Evolutionary conservation across 2,888 invertebrate species (phyloP).

Genomic region (Neoascia interrupta): DNA sequence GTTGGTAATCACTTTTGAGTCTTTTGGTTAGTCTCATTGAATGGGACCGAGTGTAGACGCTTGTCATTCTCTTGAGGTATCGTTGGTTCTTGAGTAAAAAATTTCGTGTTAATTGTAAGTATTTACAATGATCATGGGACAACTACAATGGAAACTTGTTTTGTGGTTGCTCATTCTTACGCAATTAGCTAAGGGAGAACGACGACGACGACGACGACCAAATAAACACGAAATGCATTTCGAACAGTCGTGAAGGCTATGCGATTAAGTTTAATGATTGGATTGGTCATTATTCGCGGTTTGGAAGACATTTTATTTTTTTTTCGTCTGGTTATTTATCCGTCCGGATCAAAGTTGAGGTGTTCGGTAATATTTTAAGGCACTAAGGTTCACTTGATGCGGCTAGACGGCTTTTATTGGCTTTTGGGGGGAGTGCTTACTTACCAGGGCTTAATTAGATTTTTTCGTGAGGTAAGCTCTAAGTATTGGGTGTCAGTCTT

Average conservation of each 20-base stretch:
- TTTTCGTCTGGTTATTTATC: background rate
- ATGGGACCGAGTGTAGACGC: background rate
- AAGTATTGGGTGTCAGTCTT: no score
- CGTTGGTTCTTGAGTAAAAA: slow-evolving; percentile 10
- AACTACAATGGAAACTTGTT: background rate
- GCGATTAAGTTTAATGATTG: background rate
- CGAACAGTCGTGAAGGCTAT: background rate
- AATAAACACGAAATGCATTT: background rate
- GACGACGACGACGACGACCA: background rate
- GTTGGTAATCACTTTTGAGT: no score
- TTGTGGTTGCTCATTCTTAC: slow-evolving; percentile 13
- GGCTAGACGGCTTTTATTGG: no score
- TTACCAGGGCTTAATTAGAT: no score
- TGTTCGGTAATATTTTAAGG: slow-evolving; percentile 23
- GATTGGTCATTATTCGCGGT: slow-evolving; percentile 11
- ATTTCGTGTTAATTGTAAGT: slow-evolving; percentile 31
- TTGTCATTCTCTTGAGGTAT: background rate
- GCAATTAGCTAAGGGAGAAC: background rate
- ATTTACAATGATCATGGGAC: no score
- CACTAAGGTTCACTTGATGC: no score
- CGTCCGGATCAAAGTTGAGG: slow-evolving; percentile 12
- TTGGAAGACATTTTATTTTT: background rate
- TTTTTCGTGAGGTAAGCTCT: no score
- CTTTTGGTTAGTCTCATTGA: slow-evolving; percentile 5
- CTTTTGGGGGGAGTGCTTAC: no score